phyloP scores from a whole-genome alignment of 2,113 vertebrate genomes.

The Orycteropus afer region DNA sequence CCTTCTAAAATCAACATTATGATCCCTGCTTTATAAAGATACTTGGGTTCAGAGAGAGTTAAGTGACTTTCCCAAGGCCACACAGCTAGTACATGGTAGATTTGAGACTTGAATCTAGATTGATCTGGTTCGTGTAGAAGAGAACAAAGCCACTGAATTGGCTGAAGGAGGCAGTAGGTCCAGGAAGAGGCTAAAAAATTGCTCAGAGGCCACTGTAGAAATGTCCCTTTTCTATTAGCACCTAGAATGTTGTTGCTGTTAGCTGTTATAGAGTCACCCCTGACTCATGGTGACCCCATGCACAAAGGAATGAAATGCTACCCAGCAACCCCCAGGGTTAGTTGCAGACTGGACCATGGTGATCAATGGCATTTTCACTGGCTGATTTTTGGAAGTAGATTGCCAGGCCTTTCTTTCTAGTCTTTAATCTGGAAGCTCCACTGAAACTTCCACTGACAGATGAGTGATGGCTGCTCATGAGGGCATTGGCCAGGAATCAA shows the following conservation, averaged over 20 bases:
- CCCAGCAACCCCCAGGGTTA: not conserved
- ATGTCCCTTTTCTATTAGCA: not conserved
- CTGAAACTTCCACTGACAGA: not conserved
- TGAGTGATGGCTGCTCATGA: not conserved
- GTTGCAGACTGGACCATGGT: not conserved
- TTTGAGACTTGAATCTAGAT: not conserved
- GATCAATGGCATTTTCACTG: not conserved
- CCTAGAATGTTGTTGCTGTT: not conserved
- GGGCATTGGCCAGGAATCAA: not conserved
- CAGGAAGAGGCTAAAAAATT: not conserved
- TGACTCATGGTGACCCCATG: not conserved
- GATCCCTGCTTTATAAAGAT: not conserved
- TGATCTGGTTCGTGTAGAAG: not conserved
- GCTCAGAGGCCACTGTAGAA: constrained; percentile 20
- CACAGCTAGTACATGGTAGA: not conserved
- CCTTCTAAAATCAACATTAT: not conserved
- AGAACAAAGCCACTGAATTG: not conserved
- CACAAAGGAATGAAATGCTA: not conserved
- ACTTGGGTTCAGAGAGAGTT: not conserved
- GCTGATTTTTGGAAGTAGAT: too few relatives aligned
- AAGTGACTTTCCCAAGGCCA: not conserved
- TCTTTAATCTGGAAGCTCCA: too few relatives aligned
- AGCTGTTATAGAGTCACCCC: too few relatives aligned
- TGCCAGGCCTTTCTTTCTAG: too few relatives aligned
- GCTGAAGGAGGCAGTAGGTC: not conserved